Conservation (phyloP, 2,113 vertebrate species). For the Melanotaenia duboulayi region DNA sequence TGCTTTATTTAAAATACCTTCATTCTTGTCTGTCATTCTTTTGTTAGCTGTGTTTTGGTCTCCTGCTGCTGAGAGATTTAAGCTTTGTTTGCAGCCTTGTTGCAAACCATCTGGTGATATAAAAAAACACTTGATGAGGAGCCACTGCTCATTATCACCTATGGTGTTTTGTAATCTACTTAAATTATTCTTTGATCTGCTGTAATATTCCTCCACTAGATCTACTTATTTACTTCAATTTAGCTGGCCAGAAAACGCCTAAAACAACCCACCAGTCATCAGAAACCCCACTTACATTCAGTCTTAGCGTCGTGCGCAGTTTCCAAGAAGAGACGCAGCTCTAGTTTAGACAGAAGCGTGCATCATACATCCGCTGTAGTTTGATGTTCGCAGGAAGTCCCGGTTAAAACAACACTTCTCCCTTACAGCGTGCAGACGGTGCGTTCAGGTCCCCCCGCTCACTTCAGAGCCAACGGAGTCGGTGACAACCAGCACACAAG, state of each 20-base stretch:
- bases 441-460: neutral
- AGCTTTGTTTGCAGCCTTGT: too few relatives aligned
- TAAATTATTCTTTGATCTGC: too few relatives aligned
- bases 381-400: constrained; percentile 12
- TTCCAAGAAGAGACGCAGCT: too few relatives aligned
- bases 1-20: too few relatives aligned
- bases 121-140: neutral
- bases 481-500: neutral
- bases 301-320: neutral
- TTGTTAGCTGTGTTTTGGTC: too few relatives aligned
- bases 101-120: too few relatives aligned
- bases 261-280: neutral
- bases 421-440: neutral
- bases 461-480: neutral
- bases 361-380: constrained; percentile 35
- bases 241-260: neutral
- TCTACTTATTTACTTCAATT: too few relatives aligned
- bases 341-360: neutral
- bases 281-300: constrained; percentile 30
- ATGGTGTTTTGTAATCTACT: too few relatives aligned
- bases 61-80: too few relatives aligned
- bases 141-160: constrained; percentile 2
- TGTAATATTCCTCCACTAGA: too few relatives aligned
- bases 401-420: neutral
- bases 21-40: neutral